Evolutionary conservation across 2,113 vertebrate species (phyloP).

Genomic region (Mobula birostris): DNA sequence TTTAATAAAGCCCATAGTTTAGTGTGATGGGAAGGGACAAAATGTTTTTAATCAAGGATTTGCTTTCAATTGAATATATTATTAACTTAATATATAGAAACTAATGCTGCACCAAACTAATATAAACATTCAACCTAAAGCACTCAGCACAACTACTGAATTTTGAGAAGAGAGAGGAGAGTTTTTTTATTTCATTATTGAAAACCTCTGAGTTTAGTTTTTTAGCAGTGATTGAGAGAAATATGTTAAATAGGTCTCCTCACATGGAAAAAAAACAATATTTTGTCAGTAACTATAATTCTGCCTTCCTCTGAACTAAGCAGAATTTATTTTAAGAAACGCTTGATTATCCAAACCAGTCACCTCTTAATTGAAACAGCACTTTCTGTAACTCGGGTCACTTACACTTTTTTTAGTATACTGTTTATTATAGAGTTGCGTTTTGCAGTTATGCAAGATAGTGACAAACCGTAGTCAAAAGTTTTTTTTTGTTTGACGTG

Average conservation of each 20-base stretch:
- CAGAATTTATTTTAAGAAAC: background rate
- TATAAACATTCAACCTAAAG: constrained; percentile 9
- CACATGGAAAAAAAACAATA: background rate
- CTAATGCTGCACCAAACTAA: constrained; percentile 10
- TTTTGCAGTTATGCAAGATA: background rate
- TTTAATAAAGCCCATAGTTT: background rate
- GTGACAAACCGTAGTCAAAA: background rate
- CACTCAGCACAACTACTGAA: background rate
- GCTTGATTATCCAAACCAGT: background rate
- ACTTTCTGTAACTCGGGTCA: background rate
- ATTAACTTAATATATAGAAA: background rate
- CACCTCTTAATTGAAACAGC: background rate
- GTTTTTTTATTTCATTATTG: background rate
- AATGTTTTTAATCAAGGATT: background rate
- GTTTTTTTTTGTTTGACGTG: background rate
- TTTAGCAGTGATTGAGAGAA: background rate
- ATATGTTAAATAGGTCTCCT: background rate
- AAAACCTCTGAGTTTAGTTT: background rate
- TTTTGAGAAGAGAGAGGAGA: background rate
- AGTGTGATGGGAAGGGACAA: background rate
- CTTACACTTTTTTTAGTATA: background rate
- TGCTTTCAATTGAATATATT: background rate
- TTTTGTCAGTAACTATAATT: background rate
- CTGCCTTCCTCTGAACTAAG: background rate
- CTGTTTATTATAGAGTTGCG: background rate